These are phyloP conservation scores for Leptodirus hochenwartii DNA, from an alignment of 2,888 invertebrate genomes.

Conservation along the genomic window DNA sequence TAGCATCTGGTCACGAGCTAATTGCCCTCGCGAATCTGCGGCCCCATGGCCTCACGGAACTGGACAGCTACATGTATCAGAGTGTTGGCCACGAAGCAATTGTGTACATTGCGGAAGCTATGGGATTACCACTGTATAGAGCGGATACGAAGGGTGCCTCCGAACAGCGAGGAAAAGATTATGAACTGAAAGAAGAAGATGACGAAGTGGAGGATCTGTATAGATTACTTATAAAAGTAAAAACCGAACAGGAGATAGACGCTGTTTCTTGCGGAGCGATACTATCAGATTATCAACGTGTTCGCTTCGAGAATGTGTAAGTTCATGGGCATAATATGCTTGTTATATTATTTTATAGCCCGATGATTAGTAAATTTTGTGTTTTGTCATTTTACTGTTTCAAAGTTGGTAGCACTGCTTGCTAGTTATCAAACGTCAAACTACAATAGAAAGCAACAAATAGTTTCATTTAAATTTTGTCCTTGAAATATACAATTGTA, in stretches of 20 bases:
- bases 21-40: constrained; percentile 91
- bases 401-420: no score
- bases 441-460: no score
- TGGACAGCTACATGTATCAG: constrained; percentile 83
- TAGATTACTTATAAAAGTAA: constrained; percentile 53
- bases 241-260: constrained; percentile 50
- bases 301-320: constrained; percentile 95
- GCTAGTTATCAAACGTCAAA: no score
- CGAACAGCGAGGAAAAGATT: constrained; percentile 58
- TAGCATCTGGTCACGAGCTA: constrained; percentile 85
- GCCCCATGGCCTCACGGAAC: constrained; percentile 62
- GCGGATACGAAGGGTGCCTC: constrained; percentile 71
- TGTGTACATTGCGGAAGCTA: constrained; percentile 78
- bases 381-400: no score
- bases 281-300: constrained; percentile 93
- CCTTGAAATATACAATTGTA: no score
- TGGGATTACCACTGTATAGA: constrained; percentile 80
- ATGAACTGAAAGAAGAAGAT: constrained; percentile 66
- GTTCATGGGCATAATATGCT: no score
- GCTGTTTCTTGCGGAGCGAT: constrained; percentile 97
- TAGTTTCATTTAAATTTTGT: no score
- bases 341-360: no score
- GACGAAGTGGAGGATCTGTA: constrained; percentile 98
- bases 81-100: constrained; percentile 95
- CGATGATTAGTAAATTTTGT: constrained; percentile 4